Base-by-base conservation (phyloP, 2,113 vertebrate species). In the Chlorodrepanis virens region DNA sequence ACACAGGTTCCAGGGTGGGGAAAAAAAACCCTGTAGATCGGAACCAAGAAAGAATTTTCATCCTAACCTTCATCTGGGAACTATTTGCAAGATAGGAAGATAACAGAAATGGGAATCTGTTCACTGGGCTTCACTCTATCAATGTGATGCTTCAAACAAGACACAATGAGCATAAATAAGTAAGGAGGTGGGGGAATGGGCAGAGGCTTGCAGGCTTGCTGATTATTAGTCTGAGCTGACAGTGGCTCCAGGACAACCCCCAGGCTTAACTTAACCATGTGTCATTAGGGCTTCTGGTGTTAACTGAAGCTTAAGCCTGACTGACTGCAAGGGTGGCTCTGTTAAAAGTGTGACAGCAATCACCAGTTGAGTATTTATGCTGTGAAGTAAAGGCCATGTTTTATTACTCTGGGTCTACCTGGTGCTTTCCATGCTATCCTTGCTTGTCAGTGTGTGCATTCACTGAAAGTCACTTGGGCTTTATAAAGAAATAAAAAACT, bases 351-450 rank as follows among this genome's bases (percentile, higher is more conserved):
- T 70, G 56, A 40, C 6, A 27, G 33, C 50, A 52, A 71, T 52
- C 31, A 40, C 19, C 15, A 40, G 35, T 47, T 77, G 29, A 47
- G 19, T 53, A 22, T 80, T 61, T 76, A 22, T 37, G 31, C 17
- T 65, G 53, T 6, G 23, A 90, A 20, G 22, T 35, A 88, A 76
- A 72, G 31, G 28, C 53, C 69, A 33, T 13, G 23, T 47, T 95
- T 77, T 49, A 72, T 97, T 97, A 97, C 95, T 97, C 96, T 97
- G 94, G 93, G 93, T 97, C 94, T 96, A 96, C 90, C 29, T 90
- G 93, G 85, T 91, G 47, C 27, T 56, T 76, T 94, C 52, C 75
- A 33, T 50, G 67, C 44, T 88, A 49, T 28, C 14, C 23, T 60
- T 71, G 72, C 37, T 92, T 89, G 33, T 64, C 90, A 74, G 50